Base-by-base conservation (phyloP, 30 jellyfish, hydroid and myxozoan genomes). In the Chrysaora quinquecirrha region DNA sequence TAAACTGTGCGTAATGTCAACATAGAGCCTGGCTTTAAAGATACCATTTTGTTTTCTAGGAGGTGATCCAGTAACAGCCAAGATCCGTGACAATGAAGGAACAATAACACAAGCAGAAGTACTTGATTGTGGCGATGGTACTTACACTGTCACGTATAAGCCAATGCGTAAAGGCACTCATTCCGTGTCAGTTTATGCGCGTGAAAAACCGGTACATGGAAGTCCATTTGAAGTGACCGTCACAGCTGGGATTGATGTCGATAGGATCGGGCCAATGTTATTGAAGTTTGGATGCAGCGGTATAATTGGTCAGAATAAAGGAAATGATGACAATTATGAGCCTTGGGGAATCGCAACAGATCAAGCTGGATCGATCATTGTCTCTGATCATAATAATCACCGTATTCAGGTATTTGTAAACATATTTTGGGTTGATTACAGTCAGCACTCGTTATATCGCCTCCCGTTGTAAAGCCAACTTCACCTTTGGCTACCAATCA, bases 271-370 rank as follows among this genome's bases (percentile, higher is more conserved):
- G 1, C 97, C 99, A 24, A 72, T 94, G 95, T 73, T 94, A 20
- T 49, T 95, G 84, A 80, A 83, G 66, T 87, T 94, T 77, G 97
- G 99, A 18, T 76, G 95, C 22, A 72, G 61, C 11, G 99, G 99
- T 21, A 88, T 94, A 6, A 27, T 76, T 0, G 88, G 87, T 22
- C 81, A 89, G 31, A 56, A 35, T 46, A 75, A 73, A 32, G 88
- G 74, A 46, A 58, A 31, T n/a, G 93, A 94, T 34, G 99, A 94
- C 33, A 80, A 66, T 47, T 94, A 88, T 73, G 99, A 94, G 96
- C 99, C 99, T 31, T 94, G 99, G 99, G 99, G 99, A 20, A 48
- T 94, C 28, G 94, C 87, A n/a, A 63, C 93, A 16, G 73, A 87
- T 64, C 83, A 77, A 14, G 38, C 82, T 12, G 99, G 96, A 2